Evolutionary conservation across 1,140 invertebrate species (phyloP).

Genomic region (Pristionchus pacificus): DNA sequence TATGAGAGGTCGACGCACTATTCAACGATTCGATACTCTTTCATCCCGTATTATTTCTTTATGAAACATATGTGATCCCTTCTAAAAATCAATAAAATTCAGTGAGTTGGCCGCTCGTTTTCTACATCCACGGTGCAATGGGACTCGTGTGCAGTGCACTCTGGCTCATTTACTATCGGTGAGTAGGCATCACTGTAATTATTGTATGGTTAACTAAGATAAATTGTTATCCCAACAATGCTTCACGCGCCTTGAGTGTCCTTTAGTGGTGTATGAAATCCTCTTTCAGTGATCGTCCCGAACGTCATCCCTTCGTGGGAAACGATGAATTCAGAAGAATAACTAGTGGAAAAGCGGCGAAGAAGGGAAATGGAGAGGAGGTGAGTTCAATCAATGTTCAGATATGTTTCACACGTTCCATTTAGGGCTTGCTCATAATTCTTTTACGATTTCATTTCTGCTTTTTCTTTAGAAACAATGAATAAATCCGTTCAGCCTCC

Average conservation of each 20-base stretch:
- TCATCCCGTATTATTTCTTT: neutral
- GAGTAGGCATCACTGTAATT: neutral
- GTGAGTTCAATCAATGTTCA: too few relatives aligned
- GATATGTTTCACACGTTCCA: too few relatives aligned
- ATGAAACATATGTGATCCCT: too few relatives aligned
- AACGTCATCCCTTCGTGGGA: slow-evolving; percentile 30
- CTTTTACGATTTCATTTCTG: too few relatives aligned
- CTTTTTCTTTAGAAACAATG: neutral
- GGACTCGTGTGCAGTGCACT: slow-evolving; percentile 23
- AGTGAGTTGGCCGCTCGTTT: slow-evolving; percentile 36
- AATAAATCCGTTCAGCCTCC: slow-evolving; percentile 26
- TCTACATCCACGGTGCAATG: slow-evolving; percentile 31
- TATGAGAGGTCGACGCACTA: too few relatives aligned
- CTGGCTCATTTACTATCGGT: slow-evolving; percentile 31
- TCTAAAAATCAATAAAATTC: slow-evolving; percentile 20
- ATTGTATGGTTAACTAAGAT: neutral
- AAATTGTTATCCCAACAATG: too few relatives aligned
- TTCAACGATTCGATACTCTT: too few relatives aligned
- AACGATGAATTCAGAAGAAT: slow-evolving; percentile 28
- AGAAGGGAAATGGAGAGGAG: neutral
- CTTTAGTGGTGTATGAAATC: neutral
- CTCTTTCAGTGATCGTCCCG: slow-evolving; percentile 24
- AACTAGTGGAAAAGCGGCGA: slow-evolving; percentile 16
- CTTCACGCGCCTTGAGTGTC: too few relatives aligned
- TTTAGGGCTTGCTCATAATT: too few relatives aligned